Evolutionary conservation across 2,797 vertebrate genomes (phyloP).

Genomic region (Anas flavirostris): DNA sequence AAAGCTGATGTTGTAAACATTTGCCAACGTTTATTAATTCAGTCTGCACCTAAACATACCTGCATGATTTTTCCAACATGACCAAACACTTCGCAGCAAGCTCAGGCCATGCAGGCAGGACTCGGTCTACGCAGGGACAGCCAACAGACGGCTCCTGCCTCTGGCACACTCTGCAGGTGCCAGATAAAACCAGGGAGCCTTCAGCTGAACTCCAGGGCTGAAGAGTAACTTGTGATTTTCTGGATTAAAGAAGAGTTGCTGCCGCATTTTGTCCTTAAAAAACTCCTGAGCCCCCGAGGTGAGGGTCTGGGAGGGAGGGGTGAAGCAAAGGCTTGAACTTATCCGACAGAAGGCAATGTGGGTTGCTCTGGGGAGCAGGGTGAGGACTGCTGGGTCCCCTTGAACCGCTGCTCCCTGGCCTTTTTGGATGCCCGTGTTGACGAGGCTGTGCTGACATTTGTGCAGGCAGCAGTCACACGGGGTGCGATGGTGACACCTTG

Average conservation of each 20-base stretch:
- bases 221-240: not conserved
- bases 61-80: not conserved
- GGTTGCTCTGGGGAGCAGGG: rapidly evolving
- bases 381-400: not conserved
- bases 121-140: rapidly evolving
- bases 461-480: not conserved
- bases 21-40: not conserved
- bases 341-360: rapidly evolving
- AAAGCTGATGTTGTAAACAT: not conserved
- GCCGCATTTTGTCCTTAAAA: not conserved
- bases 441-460: rapidly evolving
- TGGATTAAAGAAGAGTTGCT: rapidly evolving
- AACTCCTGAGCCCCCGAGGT: rapidly evolving
- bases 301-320: not conserved
- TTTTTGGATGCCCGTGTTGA: not conserved
- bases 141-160: rapidly evolving
- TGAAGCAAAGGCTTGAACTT: not conserved
- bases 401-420: not conserved
- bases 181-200: rapidly evolving
- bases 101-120: rapidly evolving
- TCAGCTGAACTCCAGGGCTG: not conserved
- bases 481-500: not conserved
- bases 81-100: rapidly evolving
- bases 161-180: rapidly evolving
- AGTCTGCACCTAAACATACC: not conserved